phyloP scores from a whole-genome alignment of 2,797 vertebrate species.

The Coilia nasus region DNA sequence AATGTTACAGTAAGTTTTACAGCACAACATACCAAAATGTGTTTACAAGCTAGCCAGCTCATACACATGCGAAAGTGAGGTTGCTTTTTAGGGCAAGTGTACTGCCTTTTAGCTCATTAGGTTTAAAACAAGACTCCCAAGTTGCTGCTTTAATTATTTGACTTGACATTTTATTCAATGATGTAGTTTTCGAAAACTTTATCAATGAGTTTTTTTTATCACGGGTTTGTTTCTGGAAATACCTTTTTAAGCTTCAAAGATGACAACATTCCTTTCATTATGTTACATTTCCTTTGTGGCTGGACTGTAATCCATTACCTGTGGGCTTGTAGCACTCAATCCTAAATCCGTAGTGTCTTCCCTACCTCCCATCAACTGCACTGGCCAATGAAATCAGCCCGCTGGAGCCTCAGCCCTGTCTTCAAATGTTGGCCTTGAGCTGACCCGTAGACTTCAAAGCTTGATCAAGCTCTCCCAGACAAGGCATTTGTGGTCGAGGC shows the following conservation, averaged over 20 bases:
- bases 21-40: background rate
- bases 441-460: slow-evolving; percentile 80
- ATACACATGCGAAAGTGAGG: background rate
- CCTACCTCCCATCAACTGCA: slow-evolving; percentile 35
- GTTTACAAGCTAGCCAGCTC: background rate
- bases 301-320: slow-evolving; percentile 14
- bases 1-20: background rate
- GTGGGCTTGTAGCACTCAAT: background rate
- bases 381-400: slow-evolving; percentile 56
- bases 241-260: background rate
- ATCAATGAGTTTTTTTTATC: too few species aligned
- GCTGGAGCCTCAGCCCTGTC: slow-evolving; percentile 61
- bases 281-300: background rate
- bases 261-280: background rate
- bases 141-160: background rate
- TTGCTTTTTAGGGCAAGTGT: background rate
- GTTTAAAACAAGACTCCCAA: background rate
- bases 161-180: too few species aligned
- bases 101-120: background rate
- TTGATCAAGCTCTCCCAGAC: slow-evolving; percentile 71
- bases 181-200: too few species aligned
- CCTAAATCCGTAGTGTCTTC: slow-evolving; percentile 18
- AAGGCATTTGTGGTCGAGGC: slow-evolving; percentile 68
- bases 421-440: slow-evolving; percentile 71
- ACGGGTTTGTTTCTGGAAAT: too few species aligned